Base-by-base conservation (phyloP, 2,888 invertebrate genomes). In the Celastrina argiolus region DNA sequence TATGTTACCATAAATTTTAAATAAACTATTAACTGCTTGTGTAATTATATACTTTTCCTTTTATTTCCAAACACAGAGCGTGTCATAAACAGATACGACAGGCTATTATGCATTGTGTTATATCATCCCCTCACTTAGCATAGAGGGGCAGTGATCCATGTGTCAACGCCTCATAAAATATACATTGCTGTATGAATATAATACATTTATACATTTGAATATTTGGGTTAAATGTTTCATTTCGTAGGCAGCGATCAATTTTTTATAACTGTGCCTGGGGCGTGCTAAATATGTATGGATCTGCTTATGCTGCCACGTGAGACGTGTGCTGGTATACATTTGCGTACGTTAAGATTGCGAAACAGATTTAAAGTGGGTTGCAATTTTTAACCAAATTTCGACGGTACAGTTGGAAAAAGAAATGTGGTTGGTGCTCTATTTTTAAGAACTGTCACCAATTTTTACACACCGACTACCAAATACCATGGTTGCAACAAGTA, bases 111-210 rank as follows among this genome's bases (percentile, higher is more conserved):
- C 1, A 10, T 12, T 7, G 12, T 51, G 26, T 51, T 51, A 51
- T 26, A 26, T 51, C 22, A 51, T 36, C 51, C 18, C 59, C 59
- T 34, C 16, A 58, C 28, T 59, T 31, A 59, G 34, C 34, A 59
- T 59, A 59, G 28, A 2, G 10, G 61, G 22, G 26, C 26, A 51
- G n/a, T 64, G 26, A n/a, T 64, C 51, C 28, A 14, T 51, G 22
- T 51, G 39, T 61, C 22, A 59, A 61, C 61, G 22, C 6, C 61
- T 61, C 34, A 22, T 59, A 36, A 36, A 59, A 59, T 34, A 18
- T 58, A 58, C 36, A 59, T 18, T 10, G 8, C 31, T 22, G 34
- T 61, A 61, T 61, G 61, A 61, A 61, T 61, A 39, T 61, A 61
- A 22, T 61, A 61, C 14, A 61, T 22, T 18, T 12, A 22, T 61